phyloP scores from a whole-genome alignment of 2,888 invertebrate genomes.

The Tipula vernalis region DNA sequence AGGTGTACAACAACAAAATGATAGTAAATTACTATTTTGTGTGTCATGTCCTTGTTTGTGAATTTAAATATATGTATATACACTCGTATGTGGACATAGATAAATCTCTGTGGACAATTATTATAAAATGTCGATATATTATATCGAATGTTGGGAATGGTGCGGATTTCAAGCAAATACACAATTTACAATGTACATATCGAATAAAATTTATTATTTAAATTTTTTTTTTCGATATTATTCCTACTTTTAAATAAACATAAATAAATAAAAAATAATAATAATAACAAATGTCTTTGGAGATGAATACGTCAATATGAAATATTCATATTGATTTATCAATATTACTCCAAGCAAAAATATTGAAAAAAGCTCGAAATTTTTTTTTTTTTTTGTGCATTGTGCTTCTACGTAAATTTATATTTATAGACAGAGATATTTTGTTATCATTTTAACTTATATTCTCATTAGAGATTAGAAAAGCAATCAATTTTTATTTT shows the following conservation, averaged over 20 bases:
- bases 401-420: not conserved
- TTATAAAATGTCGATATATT: not conserved
- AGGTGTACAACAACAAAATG: not conserved
- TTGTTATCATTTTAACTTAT: not conserved
- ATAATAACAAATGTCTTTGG: conserved; percentile 4
- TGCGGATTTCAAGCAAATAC: not conserved
- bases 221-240: not conserved
- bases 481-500: not conserved
- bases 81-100: not conserved
- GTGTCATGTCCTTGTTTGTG: not conserved
- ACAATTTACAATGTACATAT: not conserved
- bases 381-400: not conserved
- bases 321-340: not conserved
- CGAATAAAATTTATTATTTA: conserved; percentile 4
- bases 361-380: not conserved
- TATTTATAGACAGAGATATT: not conserved
- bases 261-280: not conserved
- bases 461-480: not conserved
- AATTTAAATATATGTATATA: not conserved
- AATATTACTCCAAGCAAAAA: not conserved
- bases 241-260: not conserved
- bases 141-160: not conserved
- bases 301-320: not conserved
- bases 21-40: not conserved
- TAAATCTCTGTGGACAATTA: not conserved